Conservation (phyloP, 2,888 invertebrate species). For the Trissonchulus sp. region DNA sequence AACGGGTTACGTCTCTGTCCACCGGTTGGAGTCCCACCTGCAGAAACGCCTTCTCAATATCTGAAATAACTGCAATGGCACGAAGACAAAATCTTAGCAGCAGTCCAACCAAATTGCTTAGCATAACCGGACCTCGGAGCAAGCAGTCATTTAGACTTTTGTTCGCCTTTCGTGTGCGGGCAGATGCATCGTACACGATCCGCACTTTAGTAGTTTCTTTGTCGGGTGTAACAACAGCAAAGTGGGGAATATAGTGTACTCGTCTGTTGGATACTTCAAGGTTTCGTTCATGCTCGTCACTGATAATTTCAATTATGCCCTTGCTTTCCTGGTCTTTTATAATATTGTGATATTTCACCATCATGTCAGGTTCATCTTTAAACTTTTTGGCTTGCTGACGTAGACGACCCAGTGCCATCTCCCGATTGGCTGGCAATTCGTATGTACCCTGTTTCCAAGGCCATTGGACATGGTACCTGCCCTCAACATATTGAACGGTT, state of each 20-base stretch:
- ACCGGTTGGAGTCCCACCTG: slow-evolving; percentile 34
- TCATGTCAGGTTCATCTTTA: no score
- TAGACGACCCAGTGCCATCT: no score
- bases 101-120: slow-evolving; percentile 30
- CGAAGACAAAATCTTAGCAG: slow-evolving; percentile 34
- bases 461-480: no score
- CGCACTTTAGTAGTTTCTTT: slow-evolving; percentile 39
- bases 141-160: slow-evolving; percentile 35
- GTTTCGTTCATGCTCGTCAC: no score
- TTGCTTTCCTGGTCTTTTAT: slow-evolving; percentile 24
- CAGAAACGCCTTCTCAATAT: no score
- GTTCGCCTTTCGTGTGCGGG: slow-evolving; percentile 19
- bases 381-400: no score
- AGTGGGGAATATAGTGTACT: slow-evolving; percentile 35
- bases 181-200: slow-evolving; percentile 40
- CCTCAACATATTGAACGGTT: no score
- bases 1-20: slow-evolving; percentile 33
- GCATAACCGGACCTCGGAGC: slow-evolving; percentile 33
- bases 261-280: no score
- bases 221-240: slow-evolving; percentile 32
- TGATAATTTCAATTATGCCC: slow-evolving; percentile 29
- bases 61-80: slow-evolving; percentile 31
- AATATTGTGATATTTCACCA: slow-evolving; percentile 28
- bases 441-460: no score
- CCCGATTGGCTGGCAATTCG: no score